These are phyloP conservation scores for Coenonympha arcania DNA, from an alignment of 2,888 invertebrate species.

Conservation along the genomic window DNA sequence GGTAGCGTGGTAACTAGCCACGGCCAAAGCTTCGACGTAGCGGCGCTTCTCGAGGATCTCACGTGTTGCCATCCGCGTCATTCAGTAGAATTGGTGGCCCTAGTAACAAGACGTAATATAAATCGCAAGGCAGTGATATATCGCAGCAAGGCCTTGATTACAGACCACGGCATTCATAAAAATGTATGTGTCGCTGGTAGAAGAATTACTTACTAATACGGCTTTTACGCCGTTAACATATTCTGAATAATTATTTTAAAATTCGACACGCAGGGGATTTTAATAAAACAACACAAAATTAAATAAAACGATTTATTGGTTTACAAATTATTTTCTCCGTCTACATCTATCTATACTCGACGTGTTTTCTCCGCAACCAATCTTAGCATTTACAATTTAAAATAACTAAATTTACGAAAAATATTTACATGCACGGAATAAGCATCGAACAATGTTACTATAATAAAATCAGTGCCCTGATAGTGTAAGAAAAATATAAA, in stretches of 20 bases:
- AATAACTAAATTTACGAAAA: slow-evolving; percentile 10
- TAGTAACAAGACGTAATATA: slow-evolving; percentile 36
- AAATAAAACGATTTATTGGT: slow-evolving; percentile 20
- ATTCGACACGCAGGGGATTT: not conserved
- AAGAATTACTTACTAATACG: slow-evolving; percentile 15
- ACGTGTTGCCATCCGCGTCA: too few relatives aligned
- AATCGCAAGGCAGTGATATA: slow-evolving; percentile 22
- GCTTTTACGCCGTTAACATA: not conserved
- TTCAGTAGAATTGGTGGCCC: slow-evolving; percentile 1
- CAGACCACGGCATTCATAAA: slow-evolving; percentile 23
- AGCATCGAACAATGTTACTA: not conserved
- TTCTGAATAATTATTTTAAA: not conserved
- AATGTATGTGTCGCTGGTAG: slow-evolving; percentile 23
- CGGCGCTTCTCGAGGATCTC: too few relatives aligned
- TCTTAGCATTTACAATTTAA: slow-evolving; percentile 14
- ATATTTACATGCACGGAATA: slow-evolving; percentile 9
- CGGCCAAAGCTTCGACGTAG: too few relatives aligned
- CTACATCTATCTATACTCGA: slow-evolving; percentile 17
- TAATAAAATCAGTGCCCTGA: too few relatives aligned
- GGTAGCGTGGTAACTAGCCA: too few relatives aligned
- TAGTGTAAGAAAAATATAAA: too few relatives aligned
- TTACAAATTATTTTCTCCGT: slow-evolving; percentile 18
- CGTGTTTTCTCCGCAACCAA: slow-evolving; percentile 4
- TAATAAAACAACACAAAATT: slow-evolving; percentile 10
- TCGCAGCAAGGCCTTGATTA: slow-evolving; percentile 19